These are phyloP conservation scores for Unio pictorum DNA, from an alignment of 2,888 invertebrate species.

Conservation along the genomic window DNA sequence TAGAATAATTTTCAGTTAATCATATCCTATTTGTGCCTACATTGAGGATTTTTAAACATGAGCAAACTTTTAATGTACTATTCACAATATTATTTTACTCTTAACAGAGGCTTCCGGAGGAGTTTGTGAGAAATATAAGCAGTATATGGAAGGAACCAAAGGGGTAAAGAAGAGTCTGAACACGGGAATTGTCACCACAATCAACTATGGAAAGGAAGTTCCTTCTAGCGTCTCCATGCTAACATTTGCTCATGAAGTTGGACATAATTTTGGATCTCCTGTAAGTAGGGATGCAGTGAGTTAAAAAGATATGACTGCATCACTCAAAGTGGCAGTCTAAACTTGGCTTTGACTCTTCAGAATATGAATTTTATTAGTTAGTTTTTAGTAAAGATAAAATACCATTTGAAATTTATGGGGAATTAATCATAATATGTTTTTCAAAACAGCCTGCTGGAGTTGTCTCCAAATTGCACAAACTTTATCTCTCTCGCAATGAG, in stretches of 20 bases:
- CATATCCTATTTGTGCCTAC: no score
- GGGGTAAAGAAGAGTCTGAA: slow-evolving; percentile 84
- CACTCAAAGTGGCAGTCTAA: background rate
- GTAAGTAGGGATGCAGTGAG: slow-evolving; percentile 28
- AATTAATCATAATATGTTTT: no score
- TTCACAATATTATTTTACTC: background rate
- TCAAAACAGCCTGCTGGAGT: no score
- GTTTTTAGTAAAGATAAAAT: no score
- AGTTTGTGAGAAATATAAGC: slow-evolving; percentile 97
- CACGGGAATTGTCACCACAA: slow-evolving; percentile 98
- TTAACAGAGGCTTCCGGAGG: slow-evolving; percentile 93
- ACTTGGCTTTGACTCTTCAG: background rate
- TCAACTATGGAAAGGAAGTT: slow-evolving; percentile 87
- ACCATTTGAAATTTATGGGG: no score
- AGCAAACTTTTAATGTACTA: background rate
- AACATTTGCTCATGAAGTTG: slow-evolving; percentile 98
- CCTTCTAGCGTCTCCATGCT: slow-evolving; percentile 95
- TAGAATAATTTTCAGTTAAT: no score
- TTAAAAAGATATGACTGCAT: background rate
- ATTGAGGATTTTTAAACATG: background rate
- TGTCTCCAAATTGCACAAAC: no score
- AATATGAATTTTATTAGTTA: no score
- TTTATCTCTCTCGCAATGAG: no score
- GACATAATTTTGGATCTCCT: slow-evolving; percentile 92
- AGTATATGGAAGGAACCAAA: slow-evolving; percentile 30